Evolutionary conservation across 37 sponge, comb jelly and placozoan genomes (phyloP), one percentile per base, ranked within the genome.

Genomic region (Theonella swinhoei): DNA sequence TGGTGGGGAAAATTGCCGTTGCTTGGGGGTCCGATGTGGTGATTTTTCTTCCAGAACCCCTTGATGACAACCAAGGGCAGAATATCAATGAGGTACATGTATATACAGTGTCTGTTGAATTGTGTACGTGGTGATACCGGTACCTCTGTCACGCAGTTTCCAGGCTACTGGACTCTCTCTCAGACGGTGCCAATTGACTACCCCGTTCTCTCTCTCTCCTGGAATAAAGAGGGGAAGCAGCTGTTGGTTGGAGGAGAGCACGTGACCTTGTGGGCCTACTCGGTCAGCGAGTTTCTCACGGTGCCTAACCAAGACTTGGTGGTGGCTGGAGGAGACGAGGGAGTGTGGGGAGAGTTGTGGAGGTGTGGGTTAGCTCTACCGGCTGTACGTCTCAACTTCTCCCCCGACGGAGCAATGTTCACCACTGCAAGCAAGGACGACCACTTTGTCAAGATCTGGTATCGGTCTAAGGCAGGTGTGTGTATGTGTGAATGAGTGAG

Each of bases 401-500:
- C 96, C 0, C 81, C 89, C 4, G 89, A 91, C 42, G 77, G 89
- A 28, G 68, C 42, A 11, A 31, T 96, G 79, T 96, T 96, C 91
- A 94, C 96, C 14, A 64, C 95, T 37, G 75, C 76, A 64, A 80
- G 88, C 32, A 62, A 96, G 94, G 81, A 85, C 73, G 94, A 93
- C 32, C 36, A 86, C 32, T 62, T 91, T 33, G 89, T 96, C 24
- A 96, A 96, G 82, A 83, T 96, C 4, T 96, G 96, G 96, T 94
- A 88, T 37, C 79, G 77, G 74, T 34, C 47, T 29, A 54, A 47
- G 54, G 14, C 14, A 17, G 54, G 54, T 47, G 14, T 47, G 54
- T 47, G 14, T 14, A 47, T 47, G 54, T 47, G 54, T 47, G n/a
- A n/a, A n/a, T n/a, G n/a, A n/a, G n/a, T n/a, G n/a, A n/a, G n/a